Evolutionary conservation across 1,140 invertebrate species (phyloP).

Genomic region (Oreohelix idahoensis): DNA sequence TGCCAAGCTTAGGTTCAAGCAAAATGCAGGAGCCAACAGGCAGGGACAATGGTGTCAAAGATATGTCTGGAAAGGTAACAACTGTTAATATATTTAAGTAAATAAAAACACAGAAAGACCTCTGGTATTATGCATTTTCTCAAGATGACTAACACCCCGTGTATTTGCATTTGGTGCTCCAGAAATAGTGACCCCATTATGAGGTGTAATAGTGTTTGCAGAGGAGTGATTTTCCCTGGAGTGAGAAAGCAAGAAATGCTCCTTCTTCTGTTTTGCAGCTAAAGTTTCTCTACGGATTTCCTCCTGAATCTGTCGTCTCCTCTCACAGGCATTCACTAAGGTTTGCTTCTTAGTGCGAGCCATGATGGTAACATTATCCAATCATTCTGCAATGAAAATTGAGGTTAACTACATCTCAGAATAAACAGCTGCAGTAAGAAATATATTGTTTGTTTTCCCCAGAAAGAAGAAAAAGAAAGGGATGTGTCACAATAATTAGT

Average conservation of each 20-base stretch:
- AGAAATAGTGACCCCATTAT: not conserved
- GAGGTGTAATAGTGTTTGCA: not conserved
- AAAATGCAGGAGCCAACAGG: not conserved
- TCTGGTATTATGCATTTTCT: constrained; percentile 5
- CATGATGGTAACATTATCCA: constrained; percentile 14
- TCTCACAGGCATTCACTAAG: constrained; percentile 29
- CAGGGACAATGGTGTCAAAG: not conserved
- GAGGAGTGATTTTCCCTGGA: not conserved
- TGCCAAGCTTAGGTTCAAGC: constrained; percentile 6
- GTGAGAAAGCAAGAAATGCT: not conserved
- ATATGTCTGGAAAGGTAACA: not conserved
- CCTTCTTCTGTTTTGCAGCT: constrained; percentile 19
- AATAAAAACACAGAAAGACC: not conserved
- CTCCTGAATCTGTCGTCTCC: constrained; percentile 35
- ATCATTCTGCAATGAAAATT: constrained; percentile 34
- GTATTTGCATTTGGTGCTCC: not conserved
- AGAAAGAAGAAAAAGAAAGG: too few relatives aligned
- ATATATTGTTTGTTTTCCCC: not conserved
- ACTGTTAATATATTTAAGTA: not conserved
- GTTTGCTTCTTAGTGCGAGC: constrained; percentile 42
- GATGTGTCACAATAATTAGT: too few relatives aligned
- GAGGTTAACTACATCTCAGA: not conserved
- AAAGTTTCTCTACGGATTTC: constrained; percentile 33
- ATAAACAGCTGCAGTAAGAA: not conserved
- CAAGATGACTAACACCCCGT: not conserved